Evolutionary conservation across 2,113 vertebrate species (phyloP).

Genomic region (Nothocercus nigrocapillus): DNA sequence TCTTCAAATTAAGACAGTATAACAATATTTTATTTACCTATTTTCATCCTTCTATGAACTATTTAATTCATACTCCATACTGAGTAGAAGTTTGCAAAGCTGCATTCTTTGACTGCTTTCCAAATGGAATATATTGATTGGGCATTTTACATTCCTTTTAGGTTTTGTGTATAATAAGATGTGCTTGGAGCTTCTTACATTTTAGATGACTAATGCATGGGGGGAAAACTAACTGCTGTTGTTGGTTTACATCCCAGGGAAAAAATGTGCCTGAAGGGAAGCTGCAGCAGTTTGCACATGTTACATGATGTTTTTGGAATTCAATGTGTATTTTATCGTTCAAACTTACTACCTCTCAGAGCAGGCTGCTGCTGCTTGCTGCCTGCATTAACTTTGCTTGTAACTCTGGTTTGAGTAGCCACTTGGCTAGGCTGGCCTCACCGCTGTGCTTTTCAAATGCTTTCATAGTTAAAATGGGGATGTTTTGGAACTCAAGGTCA

Average conservation of each 20-base stretch:
- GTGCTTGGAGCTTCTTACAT: background rate
- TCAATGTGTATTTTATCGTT: background rate
- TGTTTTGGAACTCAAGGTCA: background rate
- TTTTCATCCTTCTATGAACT: background rate
- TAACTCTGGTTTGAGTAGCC: background rate
- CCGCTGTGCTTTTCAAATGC: background rate
- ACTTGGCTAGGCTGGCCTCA: background rate
- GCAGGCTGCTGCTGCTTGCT: slow-evolving; percentile 38
- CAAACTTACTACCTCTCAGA: background rate
- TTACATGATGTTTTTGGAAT: background rate
- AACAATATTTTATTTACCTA: background rate
- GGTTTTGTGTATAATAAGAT: background rate
- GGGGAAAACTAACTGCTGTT: background rate
- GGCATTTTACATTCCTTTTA: background rate
- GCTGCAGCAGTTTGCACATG: background rate
- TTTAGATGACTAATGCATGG: background rate
- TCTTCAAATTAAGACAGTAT: background rate
- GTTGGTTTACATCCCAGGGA: background rate
- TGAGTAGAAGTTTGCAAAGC: background rate
- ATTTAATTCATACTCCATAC: background rate
- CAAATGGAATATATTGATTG: background rate
- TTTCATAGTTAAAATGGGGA: background rate
- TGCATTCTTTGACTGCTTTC: background rate
- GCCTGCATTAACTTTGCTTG: background rate
- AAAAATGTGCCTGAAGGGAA: background rate